phyloP scores from a whole-genome alignment of 2,113 vertebrate species.

The Columba janthina region DNA sequence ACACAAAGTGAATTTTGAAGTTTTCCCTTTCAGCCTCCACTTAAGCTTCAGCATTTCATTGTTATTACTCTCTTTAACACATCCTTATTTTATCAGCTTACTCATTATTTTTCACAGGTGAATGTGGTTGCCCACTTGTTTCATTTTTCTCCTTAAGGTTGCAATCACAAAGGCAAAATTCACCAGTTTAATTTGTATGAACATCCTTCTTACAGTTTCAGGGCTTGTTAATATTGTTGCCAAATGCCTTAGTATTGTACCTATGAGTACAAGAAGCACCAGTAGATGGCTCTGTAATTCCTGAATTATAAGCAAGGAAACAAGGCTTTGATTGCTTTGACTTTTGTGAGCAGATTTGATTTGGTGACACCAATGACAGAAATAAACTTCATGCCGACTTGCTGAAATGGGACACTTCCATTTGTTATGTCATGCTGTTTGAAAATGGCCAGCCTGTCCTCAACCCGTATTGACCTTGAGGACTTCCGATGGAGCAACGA shows the following conservation, averaged over 20 bases:
- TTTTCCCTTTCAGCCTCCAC: not conserved
- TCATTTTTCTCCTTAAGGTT: not conserved
- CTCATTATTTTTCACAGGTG: not conserved
- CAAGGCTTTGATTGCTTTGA: conserved; percentile 45
- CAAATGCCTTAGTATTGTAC: not conserved
- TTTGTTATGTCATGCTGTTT: conserved; percentile 68
- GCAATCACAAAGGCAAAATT: not conserved
- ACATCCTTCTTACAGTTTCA: not conserved
- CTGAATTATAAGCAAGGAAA: conserved; percentile 45
- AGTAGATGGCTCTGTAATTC: conserved; percentile 80
- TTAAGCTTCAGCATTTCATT: not conserved
- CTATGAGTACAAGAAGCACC: conserved; percentile 17
- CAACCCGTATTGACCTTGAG: conserved; percentile 66
- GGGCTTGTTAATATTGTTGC: not conserved
- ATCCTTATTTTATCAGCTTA: not conserved
- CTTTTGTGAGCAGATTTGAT: conserved; percentile 72
- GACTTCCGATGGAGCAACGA: not conserved
- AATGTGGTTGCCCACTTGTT: not conserved
- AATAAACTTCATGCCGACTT: conserved; percentile 74
- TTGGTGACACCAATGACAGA: conserved; percentile 72
- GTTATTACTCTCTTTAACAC: not conserved
- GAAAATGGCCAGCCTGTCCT: conserved; percentile 62
- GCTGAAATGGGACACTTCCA: conserved; percentile 78
- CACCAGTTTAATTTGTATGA: not conserved
- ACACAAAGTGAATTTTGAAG: not conserved